phyloP scores from a whole-genome alignment of 2,888 invertebrate species.

The Prenolepis imparis region DNA sequence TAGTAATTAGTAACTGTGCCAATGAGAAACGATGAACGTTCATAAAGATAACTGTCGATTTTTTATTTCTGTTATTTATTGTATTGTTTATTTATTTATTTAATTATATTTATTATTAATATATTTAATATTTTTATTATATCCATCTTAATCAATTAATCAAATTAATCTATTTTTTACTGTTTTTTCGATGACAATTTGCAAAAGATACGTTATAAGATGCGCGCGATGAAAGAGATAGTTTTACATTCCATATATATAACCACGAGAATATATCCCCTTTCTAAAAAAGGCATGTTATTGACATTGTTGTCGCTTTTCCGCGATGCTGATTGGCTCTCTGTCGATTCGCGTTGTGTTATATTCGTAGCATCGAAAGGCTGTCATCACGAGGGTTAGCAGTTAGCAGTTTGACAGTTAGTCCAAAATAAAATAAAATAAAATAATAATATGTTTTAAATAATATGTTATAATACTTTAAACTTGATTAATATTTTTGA shows the following conservation, averaged over 20 bases:
- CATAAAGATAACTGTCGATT: not conserved
- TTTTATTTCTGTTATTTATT: not conserved
- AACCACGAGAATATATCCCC: not conserved
- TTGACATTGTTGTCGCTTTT: too few relatives aligned
- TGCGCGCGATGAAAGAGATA: not conserved
- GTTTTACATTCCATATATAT: not conserved
- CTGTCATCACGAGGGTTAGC: too few relatives aligned
- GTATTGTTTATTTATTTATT: not conserved
- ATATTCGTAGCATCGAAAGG: too few relatives aligned
- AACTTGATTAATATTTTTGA: too few relatives aligned
- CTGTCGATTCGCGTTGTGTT: too few relatives aligned
- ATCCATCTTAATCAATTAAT: not conserved
- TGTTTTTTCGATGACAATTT: not conserved
- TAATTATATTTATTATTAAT: not conserved
- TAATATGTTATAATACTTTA: too few relatives aligned
- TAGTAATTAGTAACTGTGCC: conserved; percentile 19
- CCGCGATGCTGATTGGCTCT: too few relatives aligned
- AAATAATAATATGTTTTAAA: too few relatives aligned
- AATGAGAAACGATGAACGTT: not conserved
- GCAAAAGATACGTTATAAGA: not conserved
- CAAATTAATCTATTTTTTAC: not conserved
- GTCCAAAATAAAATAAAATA: too few relatives aligned
- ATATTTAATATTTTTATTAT: not conserved
- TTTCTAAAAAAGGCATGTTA: too few relatives aligned
- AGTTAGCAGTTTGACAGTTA: too few relatives aligned